A percentile compares a stretch with the other conserved stretches of the same genome.
Evolutionary conservation across 2,113 vertebrate genomes (phyloP).

Genomic region (Tinamus guttatus): DNA sequence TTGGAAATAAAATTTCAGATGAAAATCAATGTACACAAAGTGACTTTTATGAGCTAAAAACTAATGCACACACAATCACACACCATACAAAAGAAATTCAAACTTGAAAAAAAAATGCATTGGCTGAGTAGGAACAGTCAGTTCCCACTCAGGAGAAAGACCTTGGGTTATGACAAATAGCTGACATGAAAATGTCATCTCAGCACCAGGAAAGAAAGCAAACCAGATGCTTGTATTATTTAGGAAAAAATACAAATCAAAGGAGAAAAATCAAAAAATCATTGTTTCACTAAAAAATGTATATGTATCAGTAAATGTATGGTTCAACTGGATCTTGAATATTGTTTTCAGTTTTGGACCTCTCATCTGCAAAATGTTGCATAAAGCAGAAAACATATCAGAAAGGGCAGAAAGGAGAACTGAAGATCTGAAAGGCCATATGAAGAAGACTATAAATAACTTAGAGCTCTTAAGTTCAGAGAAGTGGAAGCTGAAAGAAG

Average conservation of each 20-base stretch:
- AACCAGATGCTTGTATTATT: background rate
- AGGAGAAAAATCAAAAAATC: background rate
- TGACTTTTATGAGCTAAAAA: rapidly evolving
- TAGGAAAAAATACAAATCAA: too few relatives aligned
- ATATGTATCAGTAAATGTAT: background rate
- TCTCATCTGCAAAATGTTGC: background rate
- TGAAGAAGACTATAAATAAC: background rate
- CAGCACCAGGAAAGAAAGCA: background rate
- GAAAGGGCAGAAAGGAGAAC: background rate
- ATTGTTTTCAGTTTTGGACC: background rate
- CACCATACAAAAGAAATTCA: background rate
- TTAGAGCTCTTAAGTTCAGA: background rate
- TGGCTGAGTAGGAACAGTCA: background rate
- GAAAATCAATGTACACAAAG: background rate
- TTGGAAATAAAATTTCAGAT: background rate
- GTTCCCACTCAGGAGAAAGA: background rate
- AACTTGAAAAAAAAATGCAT: background rate
- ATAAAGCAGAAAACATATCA: background rate
- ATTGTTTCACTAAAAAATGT: background rate
- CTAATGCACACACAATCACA: background rate
- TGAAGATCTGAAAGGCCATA: background rate
- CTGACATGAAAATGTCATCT: background rate
- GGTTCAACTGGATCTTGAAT: background rate
- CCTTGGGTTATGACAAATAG: background rate
- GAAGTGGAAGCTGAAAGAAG: background rate